Percentiles rank a stretch among this genome's conserved stretches.
Conservation (phyloP, 2,888 invertebrate species). For the Allolobophora icterica region DNA sequence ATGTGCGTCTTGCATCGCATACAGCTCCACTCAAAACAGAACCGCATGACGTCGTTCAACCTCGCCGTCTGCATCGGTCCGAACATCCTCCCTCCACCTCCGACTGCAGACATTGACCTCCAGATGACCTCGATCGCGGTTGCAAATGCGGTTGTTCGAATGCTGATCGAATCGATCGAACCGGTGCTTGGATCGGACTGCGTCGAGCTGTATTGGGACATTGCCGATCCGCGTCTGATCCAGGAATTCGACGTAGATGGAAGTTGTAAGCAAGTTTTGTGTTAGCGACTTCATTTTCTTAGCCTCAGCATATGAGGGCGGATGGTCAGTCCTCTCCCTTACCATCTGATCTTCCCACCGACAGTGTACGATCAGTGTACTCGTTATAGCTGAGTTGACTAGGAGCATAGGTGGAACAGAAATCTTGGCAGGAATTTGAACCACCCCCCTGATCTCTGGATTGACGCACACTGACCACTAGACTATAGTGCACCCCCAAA, state of each 20-base stretch:
- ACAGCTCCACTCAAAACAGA: neutral
- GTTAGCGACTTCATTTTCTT: too few relatives aligned
- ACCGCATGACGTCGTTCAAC: neutral
- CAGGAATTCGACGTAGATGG: neutral
- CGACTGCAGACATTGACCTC: neutral
- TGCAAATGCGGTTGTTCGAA: neutral
- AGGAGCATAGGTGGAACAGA: too few relatives aligned
- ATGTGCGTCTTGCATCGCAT: neutral
- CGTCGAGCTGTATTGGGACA: neutral
- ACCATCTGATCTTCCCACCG: too few relatives aligned
- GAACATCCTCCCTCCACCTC: neutral
- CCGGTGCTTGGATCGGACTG: constrained; percentile 1
- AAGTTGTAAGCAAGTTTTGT: neutral
- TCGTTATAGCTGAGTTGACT: too few relatives aligned
- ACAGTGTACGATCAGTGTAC: too few relatives aligned
- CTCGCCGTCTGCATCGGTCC: constrained; percentile 12
- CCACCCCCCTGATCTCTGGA: too few relatives aligned
- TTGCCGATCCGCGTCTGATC: neutral
- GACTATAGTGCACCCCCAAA: too few relatives aligned
- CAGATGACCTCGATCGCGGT: neutral
- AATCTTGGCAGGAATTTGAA: too few relatives aligned
- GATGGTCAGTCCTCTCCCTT: too few relatives aligned
- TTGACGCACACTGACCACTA: too few relatives aligned
- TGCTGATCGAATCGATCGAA: neutral
- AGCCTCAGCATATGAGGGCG: too few relatives aligned